These are phyloP conservation scores for Cladopsammia gracilis DNA, from an alignment of 64 coral and sea anemone species.

Conservation along the genomic window DNA sequence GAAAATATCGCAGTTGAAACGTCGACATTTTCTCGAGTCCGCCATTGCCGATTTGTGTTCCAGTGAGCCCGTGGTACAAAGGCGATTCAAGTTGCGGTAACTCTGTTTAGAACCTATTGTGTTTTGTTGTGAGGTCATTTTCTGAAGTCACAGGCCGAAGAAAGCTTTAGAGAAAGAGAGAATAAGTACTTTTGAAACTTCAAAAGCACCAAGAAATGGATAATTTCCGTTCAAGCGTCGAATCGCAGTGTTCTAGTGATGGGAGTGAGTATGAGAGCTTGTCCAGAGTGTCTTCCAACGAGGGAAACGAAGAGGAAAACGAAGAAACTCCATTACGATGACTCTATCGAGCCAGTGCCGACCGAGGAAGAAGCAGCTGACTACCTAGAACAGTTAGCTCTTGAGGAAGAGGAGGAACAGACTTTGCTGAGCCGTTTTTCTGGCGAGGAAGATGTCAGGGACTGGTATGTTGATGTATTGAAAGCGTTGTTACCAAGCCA, in stretches of 20 bases:
- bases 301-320: not conserved
- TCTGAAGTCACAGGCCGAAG: not conserved
- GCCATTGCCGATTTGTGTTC: slow-evolving; percentile 1
- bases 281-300: not conserved
- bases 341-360: slow-evolving; percentile 16
- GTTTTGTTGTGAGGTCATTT: slow-evolving; percentile 27
- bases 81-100: not conserved
- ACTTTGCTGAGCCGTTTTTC: slow-evolving; percentile 9
- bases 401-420: slow-evolving; percentile 20
- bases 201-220: not conserved
- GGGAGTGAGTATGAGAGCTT: not conserved
- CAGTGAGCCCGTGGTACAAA: slow-evolving; percentile 2
- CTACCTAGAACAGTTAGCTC: not conserved
- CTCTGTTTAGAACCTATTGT: not conserved
- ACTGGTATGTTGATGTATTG: slow-evolving; percentile 23
- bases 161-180: too few species aligned
- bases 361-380: slow-evolving; percentile 35
- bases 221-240: not conserved
- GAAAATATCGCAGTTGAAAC: too few species aligned
- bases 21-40: not conserved
- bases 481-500: too few species aligned
- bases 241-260: not conserved
- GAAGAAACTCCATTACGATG: too few species aligned
- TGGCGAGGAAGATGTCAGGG: not conserved
- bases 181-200: too few species aligned